phyloP scores from a whole-genome alignment of 1,140 invertebrate species.

The Drosophila serrata region DNA sequence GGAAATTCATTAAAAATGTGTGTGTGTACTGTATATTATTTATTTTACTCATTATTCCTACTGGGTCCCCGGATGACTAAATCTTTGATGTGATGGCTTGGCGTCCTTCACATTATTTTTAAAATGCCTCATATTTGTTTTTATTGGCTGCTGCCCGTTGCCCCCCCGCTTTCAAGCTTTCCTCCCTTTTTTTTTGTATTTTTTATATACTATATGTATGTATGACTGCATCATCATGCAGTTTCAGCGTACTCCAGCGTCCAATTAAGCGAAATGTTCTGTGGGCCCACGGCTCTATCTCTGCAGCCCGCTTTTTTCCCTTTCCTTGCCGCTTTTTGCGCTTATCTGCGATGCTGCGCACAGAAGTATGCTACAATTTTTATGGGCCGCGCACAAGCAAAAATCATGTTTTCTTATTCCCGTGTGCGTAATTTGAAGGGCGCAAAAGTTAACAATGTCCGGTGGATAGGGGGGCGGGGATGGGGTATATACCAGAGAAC shows the following conservation, averaged over 20 bases:
- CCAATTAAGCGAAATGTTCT: slow-evolving; percentile 83
- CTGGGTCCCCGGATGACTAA: slow-evolving; percentile 19
- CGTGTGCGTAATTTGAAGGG: slow-evolving; percentile 80
- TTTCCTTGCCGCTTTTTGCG: slow-evolving; percentile 13
- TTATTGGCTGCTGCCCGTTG: slow-evolving; percentile 30
- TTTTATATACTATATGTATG: slow-evolving; percentile 38
- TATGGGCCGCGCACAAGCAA: slow-evolving; percentile 79
- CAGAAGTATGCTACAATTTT: slow-evolving; percentile 80
- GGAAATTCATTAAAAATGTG: slow-evolving; percentile 21
- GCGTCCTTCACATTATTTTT: slow-evolving; percentile 55
- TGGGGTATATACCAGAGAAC: no score
- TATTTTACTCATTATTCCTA: slow-evolving; percentile 24
- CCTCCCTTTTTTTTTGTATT: slow-evolving; percentile 16
- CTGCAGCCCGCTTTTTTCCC: background rate
- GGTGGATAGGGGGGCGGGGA: background rate
- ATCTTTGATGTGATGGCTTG: slow-evolving; percentile 44
- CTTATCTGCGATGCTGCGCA: slow-evolving; percentile 64
- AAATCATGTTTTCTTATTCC: slow-evolving; percentile 84
- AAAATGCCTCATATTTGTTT: slow-evolving; percentile 56
- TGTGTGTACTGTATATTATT: slow-evolving; percentile 11
- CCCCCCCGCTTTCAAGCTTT: slow-evolving; percentile 20
- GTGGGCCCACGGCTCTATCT: slow-evolving; percentile 59
- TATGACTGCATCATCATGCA: slow-evolving; percentile 80
- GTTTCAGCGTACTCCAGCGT: slow-evolving; percentile 76
- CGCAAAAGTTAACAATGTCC: slow-evolving; percentile 66